A percentile compares a stretch with the other conserved stretches of the same genome.
These are phyloP conservation scores for Machaerirhynchus nigripectus DNA, from an alignment of 2,113 vertebrate species.

Conservation along the genomic window DNA sequence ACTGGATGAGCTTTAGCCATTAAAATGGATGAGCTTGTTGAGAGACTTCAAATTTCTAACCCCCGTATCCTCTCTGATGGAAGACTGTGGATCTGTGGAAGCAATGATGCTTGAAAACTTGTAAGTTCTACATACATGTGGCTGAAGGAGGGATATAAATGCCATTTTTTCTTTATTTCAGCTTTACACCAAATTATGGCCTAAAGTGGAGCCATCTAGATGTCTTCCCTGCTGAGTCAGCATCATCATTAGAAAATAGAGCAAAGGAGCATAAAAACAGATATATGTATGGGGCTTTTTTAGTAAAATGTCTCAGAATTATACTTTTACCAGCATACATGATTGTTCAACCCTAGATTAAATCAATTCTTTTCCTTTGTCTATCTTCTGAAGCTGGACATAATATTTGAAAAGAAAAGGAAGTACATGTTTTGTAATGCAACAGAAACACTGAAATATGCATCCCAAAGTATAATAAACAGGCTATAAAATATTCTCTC, in stretches of 20 bases:
- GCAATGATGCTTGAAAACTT: not conserved
- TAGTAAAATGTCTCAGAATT: not conserved
- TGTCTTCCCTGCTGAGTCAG: not conserved
- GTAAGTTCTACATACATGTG: not conserved
- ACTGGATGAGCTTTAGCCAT: not conserved
- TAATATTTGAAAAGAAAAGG: not conserved
- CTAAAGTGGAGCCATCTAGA: not conserved
- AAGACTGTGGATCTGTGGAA: not conserved
- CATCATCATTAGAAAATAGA: not conserved
- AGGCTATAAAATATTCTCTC: not conserved
- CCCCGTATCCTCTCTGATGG: not conserved
- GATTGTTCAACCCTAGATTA: not conserved
- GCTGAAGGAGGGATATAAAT: not conserved
- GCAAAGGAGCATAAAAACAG: not conserved
- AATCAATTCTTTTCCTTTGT: not conserved
- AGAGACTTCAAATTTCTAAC: not conserved
- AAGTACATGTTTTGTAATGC: not conserved
- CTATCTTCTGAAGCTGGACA: not conserved
- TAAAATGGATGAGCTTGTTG: not conserved
- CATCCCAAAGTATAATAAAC: not conserved
- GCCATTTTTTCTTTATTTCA: not conserved
- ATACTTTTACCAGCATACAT: not conserved
- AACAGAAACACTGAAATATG: not conserved
- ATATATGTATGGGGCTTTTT: fast-evolving
- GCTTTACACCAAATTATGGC: not conserved